Evolutionary conservation across 2,113 vertebrate genomes (phyloP), one percentile per base, ranked within the genome.

Genomic region (Silurus meridionalis): DNA sequence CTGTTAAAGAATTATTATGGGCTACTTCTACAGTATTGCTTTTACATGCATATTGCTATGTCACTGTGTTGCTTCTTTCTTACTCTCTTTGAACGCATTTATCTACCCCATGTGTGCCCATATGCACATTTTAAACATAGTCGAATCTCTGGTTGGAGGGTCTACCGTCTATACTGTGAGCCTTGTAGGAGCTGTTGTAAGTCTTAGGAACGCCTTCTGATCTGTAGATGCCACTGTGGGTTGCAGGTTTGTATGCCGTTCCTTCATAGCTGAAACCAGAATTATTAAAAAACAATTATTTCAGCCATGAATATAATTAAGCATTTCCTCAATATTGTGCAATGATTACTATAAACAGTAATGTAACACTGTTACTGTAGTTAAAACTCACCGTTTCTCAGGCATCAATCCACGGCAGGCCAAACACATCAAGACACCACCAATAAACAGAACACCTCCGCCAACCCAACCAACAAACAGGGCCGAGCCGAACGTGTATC

Each of bases 401-500:
- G 95, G 94, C 11, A 92, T 21, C 89, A 98, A 93, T 37, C 97
- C 97, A 74, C 93, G 93, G 89, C 96, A 98, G 88, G 97, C 96
- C 5, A 98, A 89, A 86, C 96, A 97, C 96, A 97, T 95, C 95
- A 98, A 89, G 85, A 97, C 86, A 0, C 97, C 97, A 25, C 96
- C 96, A 7, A 97, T 87, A 0, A 97, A 83, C 14, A 96, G 90
- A 91, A 98, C 88, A 60, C 96, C 96, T 0, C 93, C 97, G 0
- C 97, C 96, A 0, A 97, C 95, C 97, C 97, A 98, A n/a, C 96
- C 97, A 1, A 97, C 96, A 0, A 98, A 98, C 19, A 98, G 95
- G 75, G 97, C 97, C 0, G 96, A 90, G 17, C 97, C 97, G 57
- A 98, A 98, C 0, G 97, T 97, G 89, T 97, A 98, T 93, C 97